Evolutionary conservation across 2,797 vertebrate genomes (phyloP).

Genomic region (Gadopsis marmoratus): DNA sequence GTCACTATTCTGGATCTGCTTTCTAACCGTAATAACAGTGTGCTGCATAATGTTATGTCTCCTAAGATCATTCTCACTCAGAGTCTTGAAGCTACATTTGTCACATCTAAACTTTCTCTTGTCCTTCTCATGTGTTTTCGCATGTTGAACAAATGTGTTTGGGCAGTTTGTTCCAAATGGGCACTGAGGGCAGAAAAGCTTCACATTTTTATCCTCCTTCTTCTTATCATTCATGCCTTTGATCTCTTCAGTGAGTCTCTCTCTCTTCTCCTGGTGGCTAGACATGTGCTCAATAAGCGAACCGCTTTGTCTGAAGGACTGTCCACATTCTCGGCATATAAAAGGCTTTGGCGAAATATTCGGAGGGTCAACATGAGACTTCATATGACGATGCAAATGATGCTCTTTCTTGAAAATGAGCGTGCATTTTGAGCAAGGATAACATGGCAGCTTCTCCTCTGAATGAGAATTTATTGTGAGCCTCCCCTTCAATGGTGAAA

Average conservation of each 20-base stretch:
- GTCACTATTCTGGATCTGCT: constrained; percentile 76
- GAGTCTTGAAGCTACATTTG: constrained; percentile 94
- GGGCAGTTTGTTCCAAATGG: constrained; percentile 96
- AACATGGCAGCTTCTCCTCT: constrained; percentile 89
- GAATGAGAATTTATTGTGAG: constrained; percentile 86
- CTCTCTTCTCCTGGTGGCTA: constrained; percentile 90
- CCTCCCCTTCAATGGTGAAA: constrained; percentile 89
- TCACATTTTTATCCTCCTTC: constrained; percentile 90
- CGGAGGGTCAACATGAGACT: constrained; percentile 91
- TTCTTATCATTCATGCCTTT: constrained; percentile 89
- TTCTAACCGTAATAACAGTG: constrained; percentile 85
- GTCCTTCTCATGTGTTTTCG: constrained; percentile 97
- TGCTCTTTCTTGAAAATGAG: constrained; percentile 95
- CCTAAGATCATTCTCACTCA: constrained; percentile 91
- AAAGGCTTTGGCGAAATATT: constrained; percentile 92
- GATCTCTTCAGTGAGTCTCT: constrained; percentile 90
- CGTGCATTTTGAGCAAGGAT: constrained; percentile 95
- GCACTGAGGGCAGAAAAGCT: constrained; percentile 96
- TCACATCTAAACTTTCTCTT: constrained; percentile 95
- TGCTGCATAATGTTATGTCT: constrained; percentile 92
- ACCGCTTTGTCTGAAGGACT: constrained; percentile 92
- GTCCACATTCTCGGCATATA: constrained; percentile 95
- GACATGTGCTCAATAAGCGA: constrained; percentile 95
- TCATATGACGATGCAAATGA: constrained; percentile 92
- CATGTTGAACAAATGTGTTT: constrained; percentile 96